phyloP scores from a whole-genome alignment of 2,113 vertebrate species.

The Antennarius striatus region DNA sequence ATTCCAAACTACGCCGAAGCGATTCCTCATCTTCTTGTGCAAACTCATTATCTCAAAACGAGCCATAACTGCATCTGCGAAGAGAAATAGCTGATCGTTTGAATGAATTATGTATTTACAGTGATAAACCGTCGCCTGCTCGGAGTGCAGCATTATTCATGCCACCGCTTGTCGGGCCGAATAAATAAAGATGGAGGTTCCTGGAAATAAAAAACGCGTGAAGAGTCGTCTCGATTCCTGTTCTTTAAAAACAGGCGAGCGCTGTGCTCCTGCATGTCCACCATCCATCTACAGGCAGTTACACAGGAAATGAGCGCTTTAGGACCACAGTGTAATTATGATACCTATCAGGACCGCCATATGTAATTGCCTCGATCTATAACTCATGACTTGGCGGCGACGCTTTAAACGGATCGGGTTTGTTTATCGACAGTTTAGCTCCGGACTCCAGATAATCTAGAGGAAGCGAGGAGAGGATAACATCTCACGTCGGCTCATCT shows the following conservation, averaged over 20 bases:
- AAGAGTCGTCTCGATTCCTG: too few relatives aligned
- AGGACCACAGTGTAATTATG: constrained; percentile 29
- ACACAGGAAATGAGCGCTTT: too few relatives aligned
- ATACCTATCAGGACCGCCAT: constrained; percentile 34
- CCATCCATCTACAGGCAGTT: too few relatives aligned
- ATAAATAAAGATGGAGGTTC: too few relatives aligned
- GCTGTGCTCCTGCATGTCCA: too few relatives aligned
- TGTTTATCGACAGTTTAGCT: constrained; percentile 59
- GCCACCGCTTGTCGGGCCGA: constrained; percentile 2
- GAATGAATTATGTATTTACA: constrained; percentile 29
- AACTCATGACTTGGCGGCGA: constrained; percentile 34
- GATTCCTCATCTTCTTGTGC: neutral
- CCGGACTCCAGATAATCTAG: constrained; percentile 43
- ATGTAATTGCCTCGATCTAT: constrained; percentile 35
- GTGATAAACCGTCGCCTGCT: constrained; percentile 30
- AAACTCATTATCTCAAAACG: constrained; percentile 3
- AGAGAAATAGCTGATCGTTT: constrained; percentile 3
- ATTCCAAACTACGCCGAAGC: neutral
- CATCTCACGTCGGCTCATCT: constrained; percentile 65
- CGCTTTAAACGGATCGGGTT: constrained; percentile 50
- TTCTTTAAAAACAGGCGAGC: too few relatives aligned
- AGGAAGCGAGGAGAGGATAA: constrained; percentile 38
- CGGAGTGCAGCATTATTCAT: constrained; percentile 5
- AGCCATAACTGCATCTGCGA: neutral
- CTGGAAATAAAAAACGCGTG: too few relatives aligned